These are phyloP conservation scores for Maccullochella peelii DNA, from an alignment of 2,113 vertebrate species.

Conservation along the genomic window DNA sequence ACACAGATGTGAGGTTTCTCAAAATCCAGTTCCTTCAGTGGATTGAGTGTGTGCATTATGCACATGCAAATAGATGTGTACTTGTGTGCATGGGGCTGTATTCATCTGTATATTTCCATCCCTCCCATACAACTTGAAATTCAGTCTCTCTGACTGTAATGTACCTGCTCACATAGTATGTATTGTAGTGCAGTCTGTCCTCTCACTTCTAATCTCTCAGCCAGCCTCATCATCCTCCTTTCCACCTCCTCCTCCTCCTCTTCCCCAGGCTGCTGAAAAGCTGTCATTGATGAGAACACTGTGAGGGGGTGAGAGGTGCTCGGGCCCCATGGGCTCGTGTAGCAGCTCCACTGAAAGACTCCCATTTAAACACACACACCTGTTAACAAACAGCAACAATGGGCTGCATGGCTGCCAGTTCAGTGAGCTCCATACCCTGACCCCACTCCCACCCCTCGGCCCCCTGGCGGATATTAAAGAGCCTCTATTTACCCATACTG, in stretches of 20 bases:
- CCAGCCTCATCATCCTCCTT: conserved; percentile 57
- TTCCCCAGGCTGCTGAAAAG: conserved; percentile 87
- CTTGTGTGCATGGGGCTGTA: neutral
- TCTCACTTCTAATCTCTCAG: conserved; percentile 64
- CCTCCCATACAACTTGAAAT: conserved; percentile 14
- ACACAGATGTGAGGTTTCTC: neutral
- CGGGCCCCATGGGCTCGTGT: conserved; percentile 80
- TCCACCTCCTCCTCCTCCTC: conserved; percentile 56
- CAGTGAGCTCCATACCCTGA: conserved; percentile 73
- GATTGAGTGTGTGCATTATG: neutral
- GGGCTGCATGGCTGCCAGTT: conserved; percentile 80
- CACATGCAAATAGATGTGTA: neutral
- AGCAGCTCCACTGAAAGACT: conserved; percentile 83
- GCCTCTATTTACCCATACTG: conserved; percentile 74
- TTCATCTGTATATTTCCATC: conserved; percentile 1
- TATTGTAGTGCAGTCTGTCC: conserved; percentile 48
- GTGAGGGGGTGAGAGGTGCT: conserved; percentile 83
- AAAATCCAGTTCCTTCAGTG: neutral
- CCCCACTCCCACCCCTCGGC: conserved; percentile 65
- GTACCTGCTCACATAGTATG: conserved; percentile 53
- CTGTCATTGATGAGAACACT: conserved; percentile 87
- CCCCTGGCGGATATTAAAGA: conserved; percentile 77
- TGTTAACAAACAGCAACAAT: conserved; percentile 84
- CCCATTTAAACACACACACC: conserved; percentile 85
- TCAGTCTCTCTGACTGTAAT: conserved; percentile 41